Base-by-base conservation (phyloP, 2,797 vertebrate species). In the Typhlichthys subterraneus region DNA sequence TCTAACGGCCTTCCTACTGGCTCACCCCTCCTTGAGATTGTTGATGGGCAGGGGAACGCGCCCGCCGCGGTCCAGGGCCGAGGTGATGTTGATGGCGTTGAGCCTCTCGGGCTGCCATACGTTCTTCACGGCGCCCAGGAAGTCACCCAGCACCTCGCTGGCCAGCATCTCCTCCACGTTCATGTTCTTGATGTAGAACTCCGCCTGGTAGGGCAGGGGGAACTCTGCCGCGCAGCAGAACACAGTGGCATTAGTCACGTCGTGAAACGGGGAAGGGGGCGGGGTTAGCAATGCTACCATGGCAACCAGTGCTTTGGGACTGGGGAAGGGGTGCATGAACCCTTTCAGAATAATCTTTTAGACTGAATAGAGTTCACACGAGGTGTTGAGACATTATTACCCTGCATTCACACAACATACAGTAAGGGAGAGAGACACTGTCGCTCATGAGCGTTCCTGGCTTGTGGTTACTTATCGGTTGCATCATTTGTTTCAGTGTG, bases 111-210 rank as follows among this genome's bases (percentile, higher is more conserved):
- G 98, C 79, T 99, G 97, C 98, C 98, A 99, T 0, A 99, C 90
- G 0, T 99, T 99, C 90, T 99, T 99, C 72, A 99, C 98, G 0
- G 98, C 97, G 57, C 98, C 98, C 0, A 99, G 93, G 63, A 99
- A 99, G 84, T 99, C 97, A 0, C 98, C 98, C 47, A 99, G 92
- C 64, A 99, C 95, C 88, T 99, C 97, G 29, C 97, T 99, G 79
- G 97, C 97, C 83, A 99, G 82, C 95, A 99, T 98, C 85, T 99
- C 98, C 84, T 99, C 98, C 57, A 99, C 97, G 0, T 99, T 99
- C 98, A 99, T 99, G 82, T 99, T 99, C 80, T 91, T 96, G 77
- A 99, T 95, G 91, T 95, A 99, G 87, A 99, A 99, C 85, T 99
- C 98, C 0, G 96, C 97, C 91, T 99, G 97, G 81, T 94, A 99